Conservation (phyloP, 1,140 invertebrate genomes). For the Paraescarpia echinospica region DNA sequence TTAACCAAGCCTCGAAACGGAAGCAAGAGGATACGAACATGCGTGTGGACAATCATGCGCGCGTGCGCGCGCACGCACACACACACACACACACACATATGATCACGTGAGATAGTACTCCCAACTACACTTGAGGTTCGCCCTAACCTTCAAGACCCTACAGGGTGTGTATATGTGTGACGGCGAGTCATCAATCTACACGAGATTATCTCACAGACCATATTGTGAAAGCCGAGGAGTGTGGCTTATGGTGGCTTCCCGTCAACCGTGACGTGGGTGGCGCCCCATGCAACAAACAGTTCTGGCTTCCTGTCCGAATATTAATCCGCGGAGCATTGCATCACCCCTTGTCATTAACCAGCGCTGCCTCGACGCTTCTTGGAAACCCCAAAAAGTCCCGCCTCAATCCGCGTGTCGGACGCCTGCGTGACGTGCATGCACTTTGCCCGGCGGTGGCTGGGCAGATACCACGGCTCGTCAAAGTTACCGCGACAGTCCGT, state of each 20-base stretch:
- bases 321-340: not conserved
- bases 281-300: not conserved
- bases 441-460: not conserved
- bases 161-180: not conserved
- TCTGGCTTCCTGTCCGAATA: not conserved
- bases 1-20: no score
- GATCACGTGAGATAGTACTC: no score
- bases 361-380: not conserved
- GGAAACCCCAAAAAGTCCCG: not conserved
- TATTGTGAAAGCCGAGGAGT: not conserved
- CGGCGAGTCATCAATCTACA: not conserved
- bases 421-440: not conserved
- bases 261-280: not conserved
- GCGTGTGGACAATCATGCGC: not conserved
- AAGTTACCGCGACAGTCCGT: not conserved
- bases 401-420: not conserved
- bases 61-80: not conserved
- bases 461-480: not conserved
- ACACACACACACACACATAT: not conserved
- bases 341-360: not conserved
- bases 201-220: not conserved
- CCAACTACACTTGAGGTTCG: not conserved
- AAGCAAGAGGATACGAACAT: not conserved
- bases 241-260: not conserved
- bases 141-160: not conserved